Base-by-base conservation (phyloP, 2,113 vertebrate species). In the Lepidothrix coronata region DNA sequence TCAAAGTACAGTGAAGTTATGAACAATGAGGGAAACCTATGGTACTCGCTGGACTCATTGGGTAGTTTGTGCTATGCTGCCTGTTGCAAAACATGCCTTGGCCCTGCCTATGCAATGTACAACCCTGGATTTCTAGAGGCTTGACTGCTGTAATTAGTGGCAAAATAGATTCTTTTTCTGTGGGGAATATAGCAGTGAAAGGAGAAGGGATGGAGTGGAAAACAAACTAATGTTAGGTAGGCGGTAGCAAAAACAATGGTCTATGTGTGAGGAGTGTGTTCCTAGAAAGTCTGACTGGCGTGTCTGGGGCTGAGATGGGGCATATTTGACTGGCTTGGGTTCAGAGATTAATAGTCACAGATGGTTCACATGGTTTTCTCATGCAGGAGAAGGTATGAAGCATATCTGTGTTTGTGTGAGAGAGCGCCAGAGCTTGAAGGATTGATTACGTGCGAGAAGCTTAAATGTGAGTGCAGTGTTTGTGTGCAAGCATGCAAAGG, bases 321-420 rank as follows among this genome's bases (percentile, higher is more conserved):
- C 17, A 1, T 68, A 23, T 65, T 81, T 92, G 80, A 58, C 57
- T 91, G 59, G 28, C 35, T 92, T 57, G 61, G 55, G 33, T 33
- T 83, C 33, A 39, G 76, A 72, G 73, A 75, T 96, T 81, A 84
- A 59, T 63, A 77, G 65, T 81, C 68, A 75, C 91, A 81, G 80
- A 86, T 89, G 61, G 70, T 71, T 94, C 68, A 37, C 52, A 5
- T 87, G 84, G 77, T 87, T 85, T 94, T 78, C 76, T 78, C 59
- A 22, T 28, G 73, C 54, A 57, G 65, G 57, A 74, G 77, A 78
- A 93, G 48, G 89, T 75, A 87, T 89, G 94, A 92, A 92, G 77
- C 86, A 71, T 4, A n/a, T 88, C 91, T 93, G 68, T 84, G 72
- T 92, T 44, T 31, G 35, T 61, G 57, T 37, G 83, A 91, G 93